phyloP scores from a whole-genome alignment of 2,888 invertebrate genomes.

The Buathra laborator region DNA sequence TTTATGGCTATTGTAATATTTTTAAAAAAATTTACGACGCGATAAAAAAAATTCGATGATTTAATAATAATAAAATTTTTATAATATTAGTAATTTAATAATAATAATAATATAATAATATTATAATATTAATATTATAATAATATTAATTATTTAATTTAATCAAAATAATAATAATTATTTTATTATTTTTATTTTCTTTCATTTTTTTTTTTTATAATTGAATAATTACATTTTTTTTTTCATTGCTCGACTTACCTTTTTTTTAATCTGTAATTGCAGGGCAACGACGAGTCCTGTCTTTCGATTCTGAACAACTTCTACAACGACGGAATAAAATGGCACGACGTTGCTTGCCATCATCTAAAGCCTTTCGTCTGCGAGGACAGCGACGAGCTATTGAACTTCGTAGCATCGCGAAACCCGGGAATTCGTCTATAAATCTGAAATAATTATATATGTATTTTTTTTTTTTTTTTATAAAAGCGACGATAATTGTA shows the following conservation, averaged over 20 bases:
- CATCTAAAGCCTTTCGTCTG: conserved; percentile 96
- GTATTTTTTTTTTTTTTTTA: not conserved
- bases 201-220: not conserved
- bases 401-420: conserved; percentile 96
- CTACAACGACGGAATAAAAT: conserved; percentile 96
- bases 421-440: conserved; percentile 94
- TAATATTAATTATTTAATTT: too few relatives aligned
- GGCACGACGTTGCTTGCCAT: conserved; percentile 96
- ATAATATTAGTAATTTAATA: too few relatives aligned
- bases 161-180: not conserved
- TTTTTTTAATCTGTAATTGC: conserved; percentile 72
- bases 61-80: too few relatives aligned
- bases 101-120: too few relatives aligned
- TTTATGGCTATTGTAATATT: not conserved
- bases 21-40: too few relatives aligned
- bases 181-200: not conserved
- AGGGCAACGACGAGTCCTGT: conserved; percentile 97
- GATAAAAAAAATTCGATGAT: too few relatives aligned
- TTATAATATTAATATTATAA: too few relatives aligned
- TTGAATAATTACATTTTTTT: conserved; percentile 9
- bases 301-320: conserved; percentile 96
- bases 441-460: conserved; percentile 72
- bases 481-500: conserved; percentile 4
- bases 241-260: conserved; percentile 2
- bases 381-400: conserved; percentile 95